Conservation (phyloP, 2,113 vertebrate species). For the Poecilia latipinna region DNA sequence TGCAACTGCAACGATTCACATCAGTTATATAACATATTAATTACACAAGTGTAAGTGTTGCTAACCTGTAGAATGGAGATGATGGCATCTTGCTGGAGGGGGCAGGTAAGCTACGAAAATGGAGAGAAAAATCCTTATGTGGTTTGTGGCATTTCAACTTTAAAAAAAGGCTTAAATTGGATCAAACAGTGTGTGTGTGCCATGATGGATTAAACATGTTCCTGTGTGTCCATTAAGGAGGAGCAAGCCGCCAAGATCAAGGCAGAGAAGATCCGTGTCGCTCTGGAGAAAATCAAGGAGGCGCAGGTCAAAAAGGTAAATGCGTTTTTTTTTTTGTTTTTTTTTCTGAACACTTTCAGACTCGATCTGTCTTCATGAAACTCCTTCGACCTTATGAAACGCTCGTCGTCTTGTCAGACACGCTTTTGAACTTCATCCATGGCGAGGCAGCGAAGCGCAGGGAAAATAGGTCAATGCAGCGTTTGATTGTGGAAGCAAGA, state of each 20-base stretch:
- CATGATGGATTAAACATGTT: conserved; percentile 54
- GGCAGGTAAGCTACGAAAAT: conserved; percentile 73
- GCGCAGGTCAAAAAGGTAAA: conserved; percentile 99
- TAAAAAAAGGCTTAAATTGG: conserved; percentile 39
- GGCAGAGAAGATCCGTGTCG: conserved; percentile 97
- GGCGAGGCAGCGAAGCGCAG: conserved; percentile 42
- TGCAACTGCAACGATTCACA: not conserved
- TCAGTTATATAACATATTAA: conserved; percentile 1
- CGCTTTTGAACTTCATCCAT: conserved; percentile 67
- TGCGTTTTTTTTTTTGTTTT: too few relatives aligned
- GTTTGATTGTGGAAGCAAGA: conserved; percentile 57
- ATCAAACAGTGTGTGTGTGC: not conserved
- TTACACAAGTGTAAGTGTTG: not conserved
- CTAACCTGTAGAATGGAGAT: conserved; percentile 67
- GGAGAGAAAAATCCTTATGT: not conserved
- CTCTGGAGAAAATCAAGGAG: conserved; percentile 98
- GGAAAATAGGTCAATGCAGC: conserved; percentile 79
- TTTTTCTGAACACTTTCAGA: not conserved
- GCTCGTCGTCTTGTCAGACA: conserved; percentile 25
- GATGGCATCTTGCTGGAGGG: conserved; percentile 82
- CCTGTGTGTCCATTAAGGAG: conserved; percentile 83
- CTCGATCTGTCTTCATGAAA: not conserved
- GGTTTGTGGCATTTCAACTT: conserved; percentile 12
- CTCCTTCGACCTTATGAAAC: not conserved
- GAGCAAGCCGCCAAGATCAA: conserved; percentile 97